A percentile compares a stretch with the other conserved stretches of the same genome.
Conservation (phyloP, 2,113 vertebrate genomes). For the Anhinga rufa region DNA sequence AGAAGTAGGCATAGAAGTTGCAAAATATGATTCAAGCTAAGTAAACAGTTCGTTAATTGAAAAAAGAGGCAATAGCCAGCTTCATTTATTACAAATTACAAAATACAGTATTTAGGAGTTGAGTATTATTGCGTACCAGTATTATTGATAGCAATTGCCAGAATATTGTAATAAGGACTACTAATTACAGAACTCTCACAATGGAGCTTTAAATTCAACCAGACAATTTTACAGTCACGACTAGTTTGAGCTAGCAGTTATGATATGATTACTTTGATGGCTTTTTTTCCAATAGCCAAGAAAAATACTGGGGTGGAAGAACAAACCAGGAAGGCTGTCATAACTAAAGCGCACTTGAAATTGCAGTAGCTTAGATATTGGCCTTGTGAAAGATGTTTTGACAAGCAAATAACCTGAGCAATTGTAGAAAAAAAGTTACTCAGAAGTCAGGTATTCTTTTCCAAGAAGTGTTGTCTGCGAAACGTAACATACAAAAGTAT, state of each 20-base stretch:
- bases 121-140: not conserved
- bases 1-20: slow-evolving; percentile 3
- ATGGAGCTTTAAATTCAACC: not conserved
- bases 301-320: not conserved
- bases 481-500: not conserved
- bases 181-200: not conserved
- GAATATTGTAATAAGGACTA: not conserved
- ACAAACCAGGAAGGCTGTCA: not conserved
- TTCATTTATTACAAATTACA: not conserved
- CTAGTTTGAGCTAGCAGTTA: not conserved
- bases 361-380: not conserved
- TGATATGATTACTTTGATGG: not conserved
- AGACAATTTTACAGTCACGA: not conserved
- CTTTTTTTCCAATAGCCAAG: not conserved
- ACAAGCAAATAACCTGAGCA: not conserved
- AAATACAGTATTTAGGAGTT: not conserved
- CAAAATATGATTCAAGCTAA: not conserved
- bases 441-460: not conserved
- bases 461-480: not conserved
- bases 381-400: not conserved
- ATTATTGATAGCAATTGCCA: not conserved
- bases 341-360: not conserved
- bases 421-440: not conserved
- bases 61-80: not conserved
- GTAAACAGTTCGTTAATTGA: not conserved